These are phyloP conservation scores for Strigamia transsilvanica DNA, from an alignment of 2,888 invertebrate species.

Conservation along the genomic window DNA sequence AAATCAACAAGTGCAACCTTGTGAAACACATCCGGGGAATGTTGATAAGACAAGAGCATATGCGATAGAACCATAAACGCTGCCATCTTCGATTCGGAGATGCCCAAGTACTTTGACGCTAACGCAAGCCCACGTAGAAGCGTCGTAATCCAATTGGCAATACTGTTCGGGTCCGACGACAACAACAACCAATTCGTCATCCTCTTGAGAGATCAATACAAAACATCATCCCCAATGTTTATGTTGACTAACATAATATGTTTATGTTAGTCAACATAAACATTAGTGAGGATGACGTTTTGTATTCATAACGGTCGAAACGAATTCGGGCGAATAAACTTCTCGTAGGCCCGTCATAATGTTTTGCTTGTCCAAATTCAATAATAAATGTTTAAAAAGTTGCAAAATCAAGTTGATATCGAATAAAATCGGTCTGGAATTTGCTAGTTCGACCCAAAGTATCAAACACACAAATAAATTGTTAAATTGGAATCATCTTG, in stretches of 20 bases:
- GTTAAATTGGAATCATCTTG: neutral
- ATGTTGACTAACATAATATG: too few relatives aligned
- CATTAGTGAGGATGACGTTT: too few relatives aligned
- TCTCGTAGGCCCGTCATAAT: neutral
- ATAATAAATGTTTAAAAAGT: neutral
- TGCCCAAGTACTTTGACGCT: neutral
- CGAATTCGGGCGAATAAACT: neutral
- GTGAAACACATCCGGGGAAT: slow-evolving; percentile 64
- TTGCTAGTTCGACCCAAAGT: neutral
- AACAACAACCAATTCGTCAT: slow-evolving; percentile 30
- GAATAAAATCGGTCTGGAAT: neutral
- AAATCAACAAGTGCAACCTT: slow-evolving; percentile 62
- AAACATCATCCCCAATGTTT: neutral
- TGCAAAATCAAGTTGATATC: slow-evolving; percentile 2
- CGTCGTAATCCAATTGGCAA: slow-evolving; percentile 26
- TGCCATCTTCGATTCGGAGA: neutral
- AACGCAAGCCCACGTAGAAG: slow-evolving; percentile 5
- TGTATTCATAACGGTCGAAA: neutral
- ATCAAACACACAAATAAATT: too few relatives aligned
- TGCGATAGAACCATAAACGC: slow-evolving; percentile 60
- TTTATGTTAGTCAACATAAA: too few relatives aligned
- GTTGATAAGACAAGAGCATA: slow-evolving; percentile 63
- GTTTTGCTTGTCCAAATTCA: neutral
- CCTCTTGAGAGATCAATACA: neutral
- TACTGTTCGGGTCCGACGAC: neutral